Percentiles rank a stretch among this genome's conserved stretches.
Evolutionary conservation across 2,113 vertebrate species (phyloP).

Genomic region (Tautogolabrus adspersus): DNA sequence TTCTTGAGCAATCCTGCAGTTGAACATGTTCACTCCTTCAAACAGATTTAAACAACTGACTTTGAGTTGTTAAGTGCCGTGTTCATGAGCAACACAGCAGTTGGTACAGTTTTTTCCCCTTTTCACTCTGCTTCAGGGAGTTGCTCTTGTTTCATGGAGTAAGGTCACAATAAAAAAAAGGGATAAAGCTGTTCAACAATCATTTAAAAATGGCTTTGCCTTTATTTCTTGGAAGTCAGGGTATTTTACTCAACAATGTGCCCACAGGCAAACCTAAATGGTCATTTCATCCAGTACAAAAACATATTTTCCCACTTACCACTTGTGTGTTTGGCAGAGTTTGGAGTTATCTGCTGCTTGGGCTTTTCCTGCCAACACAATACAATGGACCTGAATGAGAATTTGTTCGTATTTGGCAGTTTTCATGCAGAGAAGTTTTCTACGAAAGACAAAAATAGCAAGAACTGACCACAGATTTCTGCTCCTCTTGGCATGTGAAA

Average conservation of each 20-base stretch:
- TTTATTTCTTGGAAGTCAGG: conserved; percentile 29
- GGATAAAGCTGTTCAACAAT: conserved; percentile 3
- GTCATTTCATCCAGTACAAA: conserved; percentile 39
- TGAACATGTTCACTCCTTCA: not conserved
- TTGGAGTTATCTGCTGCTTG: conserved; percentile 47
- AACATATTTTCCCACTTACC: conserved; percentile 45
- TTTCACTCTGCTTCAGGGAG: not conserved
- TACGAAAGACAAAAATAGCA: conserved; percentile 62
- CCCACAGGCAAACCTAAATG: conserved; percentile 34
- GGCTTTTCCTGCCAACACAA: conserved; percentile 45
- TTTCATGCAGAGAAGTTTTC: conserved; percentile 48
- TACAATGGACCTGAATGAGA: conserved; percentile 46
- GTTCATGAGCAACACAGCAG: conserved; percentile 13
- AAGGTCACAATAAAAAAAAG: not conserved
- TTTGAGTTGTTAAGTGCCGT: not conserved
- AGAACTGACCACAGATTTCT: conserved; percentile 39
- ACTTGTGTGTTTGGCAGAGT: conserved; percentile 46
- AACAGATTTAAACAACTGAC: not conserved
- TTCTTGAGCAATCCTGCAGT: not conserved
- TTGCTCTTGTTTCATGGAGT: not conserved
- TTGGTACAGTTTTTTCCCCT: not conserved
- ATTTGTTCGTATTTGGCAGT: conserved; percentile 52
- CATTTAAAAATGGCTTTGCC: conserved; percentile 5
- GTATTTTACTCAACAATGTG: conserved; percentile 37
- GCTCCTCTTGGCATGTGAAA: not conserved